A percentile compares a stretch with the other conserved stretches of the same genome.
Evolutionary conservation across 2,113 vertebrate genomes (phyloP).

Genomic region (Lanius ludovicianus): DNA sequence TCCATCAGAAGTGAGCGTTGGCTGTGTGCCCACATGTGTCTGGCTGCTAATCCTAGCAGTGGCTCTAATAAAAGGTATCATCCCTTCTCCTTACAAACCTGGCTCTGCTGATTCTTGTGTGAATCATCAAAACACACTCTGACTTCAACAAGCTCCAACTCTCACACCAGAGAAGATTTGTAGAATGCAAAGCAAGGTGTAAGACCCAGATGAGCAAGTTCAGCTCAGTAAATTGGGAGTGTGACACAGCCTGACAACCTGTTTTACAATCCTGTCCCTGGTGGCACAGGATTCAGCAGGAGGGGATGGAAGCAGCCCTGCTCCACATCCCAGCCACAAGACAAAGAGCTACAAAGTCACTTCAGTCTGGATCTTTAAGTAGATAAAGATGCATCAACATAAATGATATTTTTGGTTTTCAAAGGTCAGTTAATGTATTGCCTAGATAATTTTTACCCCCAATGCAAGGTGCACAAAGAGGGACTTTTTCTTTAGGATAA

Average conservation of each 20-base stretch:
- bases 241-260: not conserved
- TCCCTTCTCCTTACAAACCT: not conserved
- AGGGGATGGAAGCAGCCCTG: not conserved
- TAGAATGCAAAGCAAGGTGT: not conserved
- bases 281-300: not conserved
- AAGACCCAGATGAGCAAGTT: not conserved
- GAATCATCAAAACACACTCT: not conserved
- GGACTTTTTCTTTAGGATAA: not conserved
- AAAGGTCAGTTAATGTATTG: not conserved
- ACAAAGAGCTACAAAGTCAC: not conserved
- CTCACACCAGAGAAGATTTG: not conserved
- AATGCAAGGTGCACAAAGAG: not conserved
- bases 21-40: not conserved
- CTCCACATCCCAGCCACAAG: not conserved
- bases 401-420: not conserved
- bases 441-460: not conserved
- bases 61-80: conserved; percentile 17
- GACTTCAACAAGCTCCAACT: not conserved
- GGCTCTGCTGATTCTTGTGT: not conserved
- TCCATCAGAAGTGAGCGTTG: not conserved
- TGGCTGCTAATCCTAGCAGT: conserved; percentile 15
- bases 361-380: not conserved
- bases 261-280: not conserved
- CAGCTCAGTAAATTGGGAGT: not conserved
- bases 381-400: not conserved